phyloP scores from a whole-genome alignment of 2,888 invertebrate species.

The Cheilosia impressa region DNA sequence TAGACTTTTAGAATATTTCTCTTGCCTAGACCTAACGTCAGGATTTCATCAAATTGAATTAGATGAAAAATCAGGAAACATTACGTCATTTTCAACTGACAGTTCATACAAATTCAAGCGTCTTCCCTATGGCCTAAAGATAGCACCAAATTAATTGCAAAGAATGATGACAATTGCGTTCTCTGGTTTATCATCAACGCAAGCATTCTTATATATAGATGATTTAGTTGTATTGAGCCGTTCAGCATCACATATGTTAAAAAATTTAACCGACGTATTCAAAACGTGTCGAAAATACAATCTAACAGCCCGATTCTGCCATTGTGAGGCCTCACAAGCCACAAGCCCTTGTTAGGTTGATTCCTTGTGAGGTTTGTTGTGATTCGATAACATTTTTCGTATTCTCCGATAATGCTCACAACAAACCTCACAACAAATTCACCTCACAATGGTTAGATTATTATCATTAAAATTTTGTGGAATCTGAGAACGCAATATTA shows the following conservation, averaged over 20 bases:
- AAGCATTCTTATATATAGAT: too few relatives aligned
- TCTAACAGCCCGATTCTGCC: constrained; percentile 60
- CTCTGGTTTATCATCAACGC: too few relatives aligned
- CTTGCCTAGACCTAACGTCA: constrained; percentile 27
- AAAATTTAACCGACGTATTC: constrained; percentile 31
- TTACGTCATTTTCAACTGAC: constrained; percentile 26
- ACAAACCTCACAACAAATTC: too few relatives aligned
- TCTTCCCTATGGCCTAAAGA: too few relatives aligned
- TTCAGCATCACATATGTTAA: constrained; percentile 52
- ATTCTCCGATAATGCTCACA: too few relatives aligned
- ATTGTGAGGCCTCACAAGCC: constrained; percentile 53
- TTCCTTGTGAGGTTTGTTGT: too few relatives aligned
- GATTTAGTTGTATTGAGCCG: constrained; percentile 76
- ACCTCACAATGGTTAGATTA: too few relatives aligned
- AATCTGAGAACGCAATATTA: too few relatives aligned
- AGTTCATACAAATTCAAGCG: constrained; percentile 74
- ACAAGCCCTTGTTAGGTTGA: constrained; percentile 40
- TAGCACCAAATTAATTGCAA: too few relatives aligned
- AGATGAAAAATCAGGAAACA: constrained; percentile 28
- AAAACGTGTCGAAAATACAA: constrained; percentile 28
- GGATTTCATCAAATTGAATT: constrained; percentile 20
- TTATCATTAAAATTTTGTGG: too few relatives aligned
- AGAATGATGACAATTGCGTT: too few relatives aligned
- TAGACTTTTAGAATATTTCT: constrained; percentile 26
- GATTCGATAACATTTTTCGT: too few relatives aligned